A percentile compares a stretch with the other conserved stretches of the same genome.
Evolutionary conservation across 2,888 invertebrate genomes (phyloP).

Genomic region (Amitus sp.): DNA sequence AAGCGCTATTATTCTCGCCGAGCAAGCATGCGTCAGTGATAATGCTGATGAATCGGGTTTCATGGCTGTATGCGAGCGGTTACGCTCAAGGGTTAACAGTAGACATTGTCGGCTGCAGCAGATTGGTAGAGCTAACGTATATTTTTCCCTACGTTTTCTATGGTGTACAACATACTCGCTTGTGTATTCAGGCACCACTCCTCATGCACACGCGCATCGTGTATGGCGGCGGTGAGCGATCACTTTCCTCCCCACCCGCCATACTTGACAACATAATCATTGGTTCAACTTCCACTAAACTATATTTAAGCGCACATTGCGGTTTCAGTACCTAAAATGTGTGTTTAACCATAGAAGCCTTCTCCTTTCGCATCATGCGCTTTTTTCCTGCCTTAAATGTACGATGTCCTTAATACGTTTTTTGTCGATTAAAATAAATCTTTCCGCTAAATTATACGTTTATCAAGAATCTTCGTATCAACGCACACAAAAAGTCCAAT

Average conservation of each 20-base stretch:
- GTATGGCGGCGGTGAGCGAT: constrained; percentile 59
- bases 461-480: background rate
- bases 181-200: constrained; percentile 36
- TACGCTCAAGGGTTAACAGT: constrained; percentile 30
- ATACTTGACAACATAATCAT: constrained; percentile 65
- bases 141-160: constrained; percentile 35
- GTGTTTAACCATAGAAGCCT: constrained; percentile 51
- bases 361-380: constrained; percentile 22
- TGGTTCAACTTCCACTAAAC: constrained; percentile 62
- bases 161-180: constrained; percentile 32
- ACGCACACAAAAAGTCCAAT: background rate
- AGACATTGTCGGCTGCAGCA: constrained; percentile 32
- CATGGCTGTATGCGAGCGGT: constrained; percentile 36
- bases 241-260: constrained; percentile 61
- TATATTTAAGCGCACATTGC: constrained; percentile 62
- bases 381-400: background rate
- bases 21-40: constrained; percentile 55
- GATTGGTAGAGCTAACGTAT: constrained; percentile 34
- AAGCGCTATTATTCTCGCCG: constrained; percentile 44
- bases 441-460: constrained; percentile 1
- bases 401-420: background rate
- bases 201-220: constrained; percentile 33
- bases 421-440: constrained; percentile 4
- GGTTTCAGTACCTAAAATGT: constrained; percentile 61
- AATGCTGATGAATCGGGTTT: constrained; percentile 60